Evolutionary conservation across 2,797 vertebrate species (phyloP), one percentile per base, ranked within the genome.

Genomic region (Rhinatrema bivittatum): DNA sequence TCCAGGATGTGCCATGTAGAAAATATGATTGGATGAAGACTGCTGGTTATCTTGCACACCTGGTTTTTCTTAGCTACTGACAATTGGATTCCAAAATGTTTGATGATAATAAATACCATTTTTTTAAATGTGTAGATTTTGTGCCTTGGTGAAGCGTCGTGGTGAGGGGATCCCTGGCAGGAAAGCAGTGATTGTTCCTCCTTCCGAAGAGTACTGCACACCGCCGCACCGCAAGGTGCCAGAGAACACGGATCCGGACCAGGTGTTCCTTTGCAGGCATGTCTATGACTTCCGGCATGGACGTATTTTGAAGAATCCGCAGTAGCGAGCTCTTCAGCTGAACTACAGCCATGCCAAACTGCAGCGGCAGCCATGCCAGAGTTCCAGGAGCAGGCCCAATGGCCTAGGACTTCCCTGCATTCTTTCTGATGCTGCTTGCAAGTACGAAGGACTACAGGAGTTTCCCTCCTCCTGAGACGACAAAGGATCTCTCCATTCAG

Each of bases 201-300:
- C 91, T 5, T 81, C 88, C 1, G 83, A 82, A 39, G 84, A 85
- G 65, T 92, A 90, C 53, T 81, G 90, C 67, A 89, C 88, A 40
- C 93, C 93, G 36, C 79, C 90, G 56, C 92, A 98, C 78, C 93
- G 92, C 78, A 91, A 90, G 65, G 91, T 96, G 77, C 93, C 96
- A 18, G 72, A 91, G 46, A 89, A 93, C 81, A 86, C 90, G 16
- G 91, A 98, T 68, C 90, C 92, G 1, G 90, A 96, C 57, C 79
- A 97, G 79, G 94, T 99, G 76, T 96, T 93, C 59, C 91, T 98
- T 74, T 98, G 96, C 70, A 94, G 96, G 54, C 94, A 98, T 24
- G 96, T 98, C 81, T 99, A 99, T 13, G 96, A 99, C 75, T 99
- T 97, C 74, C 84, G 96, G 59, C 94, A 91, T 5, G 93, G 94